Evolutionary conservation across 2,113 vertebrate species (phyloP), one percentile per base, ranked within the genome.

Genomic region (Oxyura jamaicensis): DNA sequence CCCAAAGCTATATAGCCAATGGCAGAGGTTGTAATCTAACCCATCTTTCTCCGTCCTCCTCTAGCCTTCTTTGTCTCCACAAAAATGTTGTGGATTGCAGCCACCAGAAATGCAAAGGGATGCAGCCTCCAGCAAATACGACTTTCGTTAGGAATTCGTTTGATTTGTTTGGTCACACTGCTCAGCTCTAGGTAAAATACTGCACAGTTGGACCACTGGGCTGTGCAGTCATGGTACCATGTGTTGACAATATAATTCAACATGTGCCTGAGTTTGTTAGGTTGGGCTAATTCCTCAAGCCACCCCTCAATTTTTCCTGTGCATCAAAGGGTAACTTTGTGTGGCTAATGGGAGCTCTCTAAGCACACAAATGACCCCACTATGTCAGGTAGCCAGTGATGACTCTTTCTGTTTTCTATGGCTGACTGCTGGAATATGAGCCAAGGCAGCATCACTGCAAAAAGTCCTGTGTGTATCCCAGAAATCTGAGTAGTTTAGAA

Each of bases 41-140:
- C 28, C 80, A 4, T 4, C 20, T 62, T 77, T 46, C 86, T 78
- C 80, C 42, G 25, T 82, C 65, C 44, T 78, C 66, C 68, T 41
- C 50, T 62, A 10, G 25, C 3, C 83, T 81, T 33, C 31, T 75
- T 39, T 83, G 66, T 69, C 63, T 26, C 93, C 87, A 88, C 92
- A 92, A 93, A 90, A 88, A 84, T 73, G 39, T 29, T 92, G 74
- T 79, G 77, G 80, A 23, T 73, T 82, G 62, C 44, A 93, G 73
- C 58, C 3, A 0, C 62, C 21, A 66, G 80, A 66, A 83, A 67
- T 20, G 65, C 31, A 53, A 76, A 41, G 42, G 72, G 76, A 59
- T 60, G 21, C 41, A 83, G 82, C 63, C 79, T 88, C 55, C 76
- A 67, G 83, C 60, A 93, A n/a, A 15, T 0, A 53, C 33, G 83